phyloP scores from a whole-genome alignment of 2,888 invertebrate species.

The Euplagia quadripunctaria region DNA sequence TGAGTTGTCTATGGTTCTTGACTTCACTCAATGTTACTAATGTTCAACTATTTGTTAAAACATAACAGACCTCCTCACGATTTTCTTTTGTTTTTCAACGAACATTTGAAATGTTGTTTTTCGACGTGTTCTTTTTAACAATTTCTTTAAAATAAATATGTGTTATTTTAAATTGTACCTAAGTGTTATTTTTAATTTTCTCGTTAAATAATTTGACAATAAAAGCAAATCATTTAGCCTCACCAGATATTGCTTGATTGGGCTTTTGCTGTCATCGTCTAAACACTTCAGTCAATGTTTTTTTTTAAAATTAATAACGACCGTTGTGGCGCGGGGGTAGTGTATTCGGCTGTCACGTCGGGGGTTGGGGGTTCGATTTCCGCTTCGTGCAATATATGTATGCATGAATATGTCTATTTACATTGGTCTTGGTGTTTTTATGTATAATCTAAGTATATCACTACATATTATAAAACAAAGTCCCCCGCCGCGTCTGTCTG shows the following conservation, averaged over 20 bases:
- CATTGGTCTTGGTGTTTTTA: no score
- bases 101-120: not conserved
- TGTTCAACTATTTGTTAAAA: not conserved
- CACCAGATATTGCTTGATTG: no score
- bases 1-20: conserved; percentile 14
- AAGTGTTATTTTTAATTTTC: not conserved
- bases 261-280: not conserved
- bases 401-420: no score
- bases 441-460: no score
- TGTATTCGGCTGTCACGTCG: no score
- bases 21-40: conserved; percentile 17
- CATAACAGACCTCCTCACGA: not conserved
- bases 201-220: not conserved
- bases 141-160: not conserved
- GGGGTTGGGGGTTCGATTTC: no score
- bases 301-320: no score
- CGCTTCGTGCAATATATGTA: no score
- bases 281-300: no score
- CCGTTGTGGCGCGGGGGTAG: no score
- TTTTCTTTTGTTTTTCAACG: conserved; percentile 1
- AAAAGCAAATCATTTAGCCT: not conserved
- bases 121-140: not conserved
- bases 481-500: no score
- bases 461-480: no score
- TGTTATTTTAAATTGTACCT: not conserved